These are phyloP conservation scores for Molanna angustata DNA, from an alignment of 2,888 invertebrate genomes.

Conservation along the genomic window DNA sequence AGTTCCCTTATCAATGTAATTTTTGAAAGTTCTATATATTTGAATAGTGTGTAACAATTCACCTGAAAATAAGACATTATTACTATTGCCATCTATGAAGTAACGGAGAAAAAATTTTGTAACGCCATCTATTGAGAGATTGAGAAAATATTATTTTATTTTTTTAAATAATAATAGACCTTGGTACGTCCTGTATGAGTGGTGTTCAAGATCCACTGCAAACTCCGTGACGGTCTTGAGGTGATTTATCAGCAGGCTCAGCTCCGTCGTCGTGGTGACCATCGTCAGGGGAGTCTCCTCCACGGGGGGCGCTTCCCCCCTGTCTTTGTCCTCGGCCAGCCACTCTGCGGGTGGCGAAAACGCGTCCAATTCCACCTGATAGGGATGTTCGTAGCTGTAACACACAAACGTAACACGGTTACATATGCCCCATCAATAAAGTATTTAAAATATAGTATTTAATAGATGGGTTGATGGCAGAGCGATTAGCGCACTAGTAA, in stretches of 20 bases:
- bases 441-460: too few species aligned
- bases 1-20: too few species aligned
- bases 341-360: conserved; percentile 63
- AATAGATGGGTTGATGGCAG: too few species aligned
- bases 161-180: conserved; percentile 50
- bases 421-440: too few species aligned
- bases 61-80: too few species aligned
- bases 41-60: too few species aligned
- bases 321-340: conserved; percentile 43
- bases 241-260: conserved; percentile 65
- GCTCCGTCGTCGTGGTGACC: conserved; percentile 62
- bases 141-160: background rate
- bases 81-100: too few species aligned
- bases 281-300: conserved; percentile 62
- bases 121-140: too few species aligned
- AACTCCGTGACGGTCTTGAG: conserved; percentile 68
- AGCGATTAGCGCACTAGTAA: too few species aligned
- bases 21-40: too few species aligned
- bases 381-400: conserved; percentile 81
- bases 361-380: conserved; percentile 76
- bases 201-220: conserved; percentile 92
- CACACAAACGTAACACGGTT: too few species aligned
- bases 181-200: conserved; percentile 87
- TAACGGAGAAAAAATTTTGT: too few species aligned
- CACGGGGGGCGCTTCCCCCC: conserved; percentile 46